Evolutionary conservation across 2,888 invertebrate genomes (phyloP), one percentile per base, ranked within the genome.

Genomic region (Rutpela maculata): DNA sequence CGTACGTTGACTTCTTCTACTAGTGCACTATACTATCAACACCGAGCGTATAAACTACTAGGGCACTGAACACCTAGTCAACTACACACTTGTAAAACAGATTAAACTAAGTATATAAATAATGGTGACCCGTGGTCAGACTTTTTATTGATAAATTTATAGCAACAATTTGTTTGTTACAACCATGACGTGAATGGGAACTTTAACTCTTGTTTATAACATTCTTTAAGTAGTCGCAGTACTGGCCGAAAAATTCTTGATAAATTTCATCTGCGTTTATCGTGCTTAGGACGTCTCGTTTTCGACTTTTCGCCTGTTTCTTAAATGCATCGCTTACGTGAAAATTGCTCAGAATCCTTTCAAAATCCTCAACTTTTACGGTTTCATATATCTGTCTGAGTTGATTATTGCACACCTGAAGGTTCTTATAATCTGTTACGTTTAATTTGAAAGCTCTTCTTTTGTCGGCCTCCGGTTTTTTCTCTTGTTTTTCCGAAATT

Each of bases 291-390:
- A 91, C 89, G 74, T 85, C 83, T 74, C 35, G 9, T 5, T 59
- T 90, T 91, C 72, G 91, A 87, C 78, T 89, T 90, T 85, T 91
- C 89, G 86, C 91, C 69, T 55, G 73, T 56, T 69, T 63, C 35
- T 35, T 65, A 90, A 73, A 70, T 17, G 69, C 89, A 56, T 91
- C 91, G 88, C 91, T 91, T 69, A 89, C 85, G 79, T 74, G 74
- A 22, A 82, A 38, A 31, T 74, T 76, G 43, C 85, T 90, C 88
- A 93, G 92, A 92, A 93, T 92, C 92, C 92, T 91, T 90, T 92
- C 91, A 91, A 93, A 92, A 90, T 93, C 86, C 50, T 90, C 89
- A 88, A 92, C 91, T 91, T 92, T 90, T 83, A 91, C 89, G 92
- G 93, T 92, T 92, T 92, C 92, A 82, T 91, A 91, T 43, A 68